Percentiles rank a stretch among this genome's conserved stretches.
These are phyloP conservation scores for Meghimatium bilineatum DNA, from an alignment of 2,888 invertebrate genomes.

Conservation along the genomic window DNA sequence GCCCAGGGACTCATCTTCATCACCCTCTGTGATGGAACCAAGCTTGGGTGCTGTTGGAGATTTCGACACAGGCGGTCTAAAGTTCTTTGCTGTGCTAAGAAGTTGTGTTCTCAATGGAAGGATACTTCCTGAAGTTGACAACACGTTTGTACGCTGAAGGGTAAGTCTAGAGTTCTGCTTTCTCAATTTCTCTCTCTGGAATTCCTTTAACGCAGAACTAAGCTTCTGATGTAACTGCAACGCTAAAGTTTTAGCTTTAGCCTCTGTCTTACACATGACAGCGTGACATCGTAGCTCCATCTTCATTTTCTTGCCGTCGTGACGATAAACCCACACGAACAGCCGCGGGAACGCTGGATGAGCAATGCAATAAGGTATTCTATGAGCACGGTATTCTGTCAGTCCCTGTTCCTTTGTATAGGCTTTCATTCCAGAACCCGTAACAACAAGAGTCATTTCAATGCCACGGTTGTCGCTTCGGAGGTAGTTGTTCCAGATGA, in stretches of 20 bases:
- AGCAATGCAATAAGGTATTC: conserved; percentile 95
- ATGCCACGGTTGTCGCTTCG: conserved; percentile 86
- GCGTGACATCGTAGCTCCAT: conserved; percentile 98
- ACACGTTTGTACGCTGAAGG: conserved; percentile 78
- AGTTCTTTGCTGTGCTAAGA: conserved; percentile 91
- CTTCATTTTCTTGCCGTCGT: conserved; percentile 95
- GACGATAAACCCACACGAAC: conserved; percentile 87
- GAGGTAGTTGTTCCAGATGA: conserved; percentile 93
- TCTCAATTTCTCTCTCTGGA: conserved; percentile 95
- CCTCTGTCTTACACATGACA: conserved; percentile 93
- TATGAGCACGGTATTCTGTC: conserved; percentile 98
- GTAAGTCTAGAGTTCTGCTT: conserved; percentile 95
- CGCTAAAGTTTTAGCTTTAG: conserved; percentile 82
- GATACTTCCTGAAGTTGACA: conserved; percentile 63
- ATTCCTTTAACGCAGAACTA: conserved; percentile 89
- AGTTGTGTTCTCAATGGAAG: conserved; percentile 79
- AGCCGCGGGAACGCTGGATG: conserved; percentile 89
- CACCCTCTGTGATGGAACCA: conserved; percentile 84
- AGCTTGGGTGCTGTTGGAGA: conserved; percentile 97
- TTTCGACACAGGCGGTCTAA: conserved; percentile 92
- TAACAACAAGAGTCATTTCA: conserved; percentile 95
- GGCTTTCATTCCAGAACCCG: conserved; percentile 95
- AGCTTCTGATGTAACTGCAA: conserved; percentile 84
- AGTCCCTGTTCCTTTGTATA: conserved; percentile 97
- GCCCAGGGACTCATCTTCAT: conserved; percentile 57